Percentiles rank a stretch among this genome's conserved stretches.
phyloP scores from a whole-genome alignment of 1,140 invertebrate genomes.

The Asbolus verrucosus region DNA sequence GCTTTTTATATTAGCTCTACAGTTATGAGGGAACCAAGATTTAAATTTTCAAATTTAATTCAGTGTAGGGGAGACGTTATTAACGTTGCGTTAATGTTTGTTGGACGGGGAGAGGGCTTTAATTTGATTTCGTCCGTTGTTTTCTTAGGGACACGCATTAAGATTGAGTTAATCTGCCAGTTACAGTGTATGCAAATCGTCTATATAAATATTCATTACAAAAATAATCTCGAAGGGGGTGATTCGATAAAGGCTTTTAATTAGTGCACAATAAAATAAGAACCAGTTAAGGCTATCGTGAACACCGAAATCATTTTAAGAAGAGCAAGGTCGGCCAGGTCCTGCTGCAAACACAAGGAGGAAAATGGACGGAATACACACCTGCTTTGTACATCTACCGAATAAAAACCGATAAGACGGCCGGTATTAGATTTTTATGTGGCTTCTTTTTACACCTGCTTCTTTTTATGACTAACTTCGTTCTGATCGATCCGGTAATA shows the following conservation, averaged over 20 bases:
- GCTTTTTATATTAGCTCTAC: slow-evolving; percentile 41
- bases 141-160: neutral
- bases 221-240: slow-evolving; percentile 48
- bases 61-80: slow-evolving; percentile 14
- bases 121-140: slow-evolving; percentile 16
- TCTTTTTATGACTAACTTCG: slow-evolving; percentile 35
- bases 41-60: slow-evolving; percentile 50
- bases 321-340: no score
- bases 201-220: slow-evolving; percentile 54
- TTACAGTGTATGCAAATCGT: slow-evolving; percentile 30
- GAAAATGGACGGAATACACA: slow-evolving; percentile 27
- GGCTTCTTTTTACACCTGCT: slow-evolving; percentile 36
- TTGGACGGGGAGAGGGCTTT: slow-evolving; percentile 3
- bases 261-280: slow-evolving; percentile 50
- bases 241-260: slow-evolving; percentile 50
- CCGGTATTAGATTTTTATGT: slow-evolving; percentile 32
- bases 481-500: slow-evolving; percentile 31
- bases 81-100: slow-evolving; percentile 18
- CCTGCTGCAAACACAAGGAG: slow-evolving; percentile 16
- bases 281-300: slow-evolving; percentile 47
- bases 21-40: slow-evolving; percentile 40
- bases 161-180: slow-evolving; percentile 27
- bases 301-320: slow-evolving; percentile 49
- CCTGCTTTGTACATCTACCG: slow-evolving; percentile 15
- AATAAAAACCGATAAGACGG: slow-evolving; percentile 19